Evolutionary conservation across 2,113 vertebrate genomes (phyloP).

Genomic region (Erpornis zantholeuca): DNA sequence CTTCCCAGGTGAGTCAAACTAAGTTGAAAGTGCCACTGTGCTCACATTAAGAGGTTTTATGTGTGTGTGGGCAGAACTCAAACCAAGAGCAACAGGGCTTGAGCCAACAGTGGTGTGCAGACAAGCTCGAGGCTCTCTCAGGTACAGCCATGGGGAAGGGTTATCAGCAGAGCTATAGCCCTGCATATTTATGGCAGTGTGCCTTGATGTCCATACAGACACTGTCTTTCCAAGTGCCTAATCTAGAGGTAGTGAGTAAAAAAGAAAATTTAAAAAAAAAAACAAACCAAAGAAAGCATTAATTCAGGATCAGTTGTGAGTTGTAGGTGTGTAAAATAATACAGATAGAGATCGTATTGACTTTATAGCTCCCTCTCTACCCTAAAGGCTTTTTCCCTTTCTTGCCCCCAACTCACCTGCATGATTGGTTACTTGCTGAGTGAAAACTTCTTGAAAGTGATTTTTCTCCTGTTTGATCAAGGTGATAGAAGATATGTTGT

Average conservation of each 20-base stretch:
- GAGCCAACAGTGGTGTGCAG: slow-evolving; percentile 15
- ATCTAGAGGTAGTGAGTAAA: neutral
- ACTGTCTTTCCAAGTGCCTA: neutral
- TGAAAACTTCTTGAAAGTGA: neutral
- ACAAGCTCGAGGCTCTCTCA: slow-evolving; percentile 30
- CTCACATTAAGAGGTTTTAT: slow-evolving; percentile 52
- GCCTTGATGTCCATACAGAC: neutral
- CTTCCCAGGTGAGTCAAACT: neutral
- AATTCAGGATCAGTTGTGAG: neutral
- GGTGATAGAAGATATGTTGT: neutral
- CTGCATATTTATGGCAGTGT: neutral
- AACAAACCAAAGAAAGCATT: neutral
- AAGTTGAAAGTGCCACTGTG: slow-evolving; percentile 54
- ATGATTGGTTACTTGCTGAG: neutral
- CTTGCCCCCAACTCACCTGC: neutral
- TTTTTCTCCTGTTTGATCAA: neutral
- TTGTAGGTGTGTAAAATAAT: neutral
- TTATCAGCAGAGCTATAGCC: slow-evolving; percentile 19
- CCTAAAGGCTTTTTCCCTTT: neutral
- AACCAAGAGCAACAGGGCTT: slow-evolving; percentile 28
- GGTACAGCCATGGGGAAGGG: neutral
- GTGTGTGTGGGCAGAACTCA: slow-evolving; percentile 48
- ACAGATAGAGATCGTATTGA: neutral
- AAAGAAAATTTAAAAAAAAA: too few relatives aligned
- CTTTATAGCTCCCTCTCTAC: neutral